Evolutionary conservation across 1,140 invertebrate genomes (phyloP), one percentile per base, ranked within the genome.

Genomic region (Cydia fagiglandana): DNA sequence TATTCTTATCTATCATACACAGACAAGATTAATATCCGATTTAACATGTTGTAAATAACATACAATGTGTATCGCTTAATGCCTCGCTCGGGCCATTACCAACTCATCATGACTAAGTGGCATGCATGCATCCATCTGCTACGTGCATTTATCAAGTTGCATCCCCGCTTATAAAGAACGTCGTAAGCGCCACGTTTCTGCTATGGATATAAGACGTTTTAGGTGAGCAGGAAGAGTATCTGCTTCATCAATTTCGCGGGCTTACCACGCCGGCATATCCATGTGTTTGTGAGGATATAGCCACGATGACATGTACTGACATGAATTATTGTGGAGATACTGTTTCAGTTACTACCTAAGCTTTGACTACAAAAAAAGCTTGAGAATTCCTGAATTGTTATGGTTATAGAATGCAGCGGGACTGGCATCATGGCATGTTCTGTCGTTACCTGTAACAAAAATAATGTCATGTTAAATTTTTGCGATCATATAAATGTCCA

Each of bases 21-120:
- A n/a, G 6, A 12, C 9, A 61, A 61, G 2, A 61, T 30, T 24
- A n/a, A n/a, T n/a, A 10, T 4, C 20, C 20, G 56, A 61, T 38
- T 30, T 76, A 47, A 76, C 68, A 76, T 12, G 38, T 64, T 41
- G 50, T 76, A 76, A 73, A 61, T 24, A 61, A 6, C 53, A 61
- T 17, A 24, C 56, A 61, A 61, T 34, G 56, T 24, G 10, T 24
- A 61, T 24, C 56, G 9, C 56, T 24, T 61, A 61, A 61, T 61
- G 20, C 56, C 10, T 61, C 53, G 53, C 20, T 61, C 17, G 56
- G 56, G 7, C 20, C 56, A 61, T 61, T 61, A 61, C 56, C 56
- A 61, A 61, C 56, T 61, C 56, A 61, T 61, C 56, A 61, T 61
- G 56, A 61, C 56, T 61, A 61, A 61, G 56, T 61, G 56, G 56